phyloP scores from a whole-genome alignment of 2,888 invertebrate genomes.

The Apamea crenata region DNA sequence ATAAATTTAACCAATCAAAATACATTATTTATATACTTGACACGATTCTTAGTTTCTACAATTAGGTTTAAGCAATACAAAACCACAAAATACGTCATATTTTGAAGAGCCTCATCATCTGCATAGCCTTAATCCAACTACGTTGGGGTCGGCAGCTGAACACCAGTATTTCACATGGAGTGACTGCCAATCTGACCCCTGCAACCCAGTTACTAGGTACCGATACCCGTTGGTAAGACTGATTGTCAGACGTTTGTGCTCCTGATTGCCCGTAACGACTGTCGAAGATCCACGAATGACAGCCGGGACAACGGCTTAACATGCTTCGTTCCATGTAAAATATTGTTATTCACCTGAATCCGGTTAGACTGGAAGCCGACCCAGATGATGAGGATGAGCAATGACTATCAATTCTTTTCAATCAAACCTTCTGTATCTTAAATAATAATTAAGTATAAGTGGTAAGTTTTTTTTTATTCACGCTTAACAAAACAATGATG shows the following conservation, averaged over 20 bases:
- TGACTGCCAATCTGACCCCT: neutral
- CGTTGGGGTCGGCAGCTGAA: too few relatives aligned
- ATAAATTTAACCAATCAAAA: constrained; percentile 31
- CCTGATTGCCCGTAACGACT: too few relatives aligned
- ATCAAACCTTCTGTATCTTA: neutral
- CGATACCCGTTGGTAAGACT: neutral
- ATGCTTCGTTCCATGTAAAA: neutral
- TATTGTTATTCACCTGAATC: neutral
- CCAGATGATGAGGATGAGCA: neutral
- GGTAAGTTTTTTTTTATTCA: neutral
- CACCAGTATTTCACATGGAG: neutral
- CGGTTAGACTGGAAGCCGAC: neutral
- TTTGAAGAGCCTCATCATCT: neutral
- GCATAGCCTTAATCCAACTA: too few relatives aligned
- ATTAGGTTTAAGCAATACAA: neutral
- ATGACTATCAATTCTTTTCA: too few relatives aligned
- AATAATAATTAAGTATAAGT: neutral
- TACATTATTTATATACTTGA: constrained; percentile 36
- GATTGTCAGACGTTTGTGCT: too few relatives aligned
- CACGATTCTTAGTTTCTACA: constrained; percentile 16
- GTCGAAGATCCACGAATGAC: too few relatives aligned
- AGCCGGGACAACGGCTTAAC: too few relatives aligned
- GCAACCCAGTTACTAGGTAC: neutral
- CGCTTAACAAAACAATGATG: neutral
- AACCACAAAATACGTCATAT: constrained; percentile 33